phyloP scores from a whole-genome alignment of 2,113 vertebrate species.

The Anhinga rufa region DNA sequence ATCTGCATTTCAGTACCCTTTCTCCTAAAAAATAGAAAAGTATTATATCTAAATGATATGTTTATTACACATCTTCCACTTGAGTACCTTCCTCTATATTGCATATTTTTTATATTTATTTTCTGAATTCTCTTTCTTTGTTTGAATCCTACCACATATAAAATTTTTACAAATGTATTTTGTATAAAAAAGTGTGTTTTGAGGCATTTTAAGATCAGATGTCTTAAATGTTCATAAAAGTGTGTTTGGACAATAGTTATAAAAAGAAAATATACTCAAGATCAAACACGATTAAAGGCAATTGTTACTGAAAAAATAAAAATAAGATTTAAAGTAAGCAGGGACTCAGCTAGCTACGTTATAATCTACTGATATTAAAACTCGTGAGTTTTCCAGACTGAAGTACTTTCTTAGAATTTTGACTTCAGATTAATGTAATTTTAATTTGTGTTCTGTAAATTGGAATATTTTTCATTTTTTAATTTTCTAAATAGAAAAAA shows the following conservation, averaged over 20 bases:
- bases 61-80: neutral
- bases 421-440: neutral
- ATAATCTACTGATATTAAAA: neutral
- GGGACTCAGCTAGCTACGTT: neutral
- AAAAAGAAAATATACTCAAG: neutral
- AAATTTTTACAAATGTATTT: neutral
- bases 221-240: neutral
- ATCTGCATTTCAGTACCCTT: neutral
- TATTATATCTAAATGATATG: neutral
- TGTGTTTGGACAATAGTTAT: neutral
- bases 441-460: neutral
- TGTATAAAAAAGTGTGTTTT: neutral
- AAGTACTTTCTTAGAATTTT: neutral
- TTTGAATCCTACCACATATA: neutral
- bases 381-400: neutral
- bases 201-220: neutral
- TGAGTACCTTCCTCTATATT: neutral
- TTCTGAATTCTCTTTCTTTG: neutral
- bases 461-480: neutral
- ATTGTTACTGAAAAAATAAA: neutral
- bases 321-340: neutral
- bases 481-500: neutral
- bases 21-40: neutral
- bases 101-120: neutral
- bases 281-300: neutral